Evolutionary conservation across 2,797 vertebrate genomes (phyloP), one percentile per base, ranked within the genome.

Genomic region (Sus cebifrons): DNA sequence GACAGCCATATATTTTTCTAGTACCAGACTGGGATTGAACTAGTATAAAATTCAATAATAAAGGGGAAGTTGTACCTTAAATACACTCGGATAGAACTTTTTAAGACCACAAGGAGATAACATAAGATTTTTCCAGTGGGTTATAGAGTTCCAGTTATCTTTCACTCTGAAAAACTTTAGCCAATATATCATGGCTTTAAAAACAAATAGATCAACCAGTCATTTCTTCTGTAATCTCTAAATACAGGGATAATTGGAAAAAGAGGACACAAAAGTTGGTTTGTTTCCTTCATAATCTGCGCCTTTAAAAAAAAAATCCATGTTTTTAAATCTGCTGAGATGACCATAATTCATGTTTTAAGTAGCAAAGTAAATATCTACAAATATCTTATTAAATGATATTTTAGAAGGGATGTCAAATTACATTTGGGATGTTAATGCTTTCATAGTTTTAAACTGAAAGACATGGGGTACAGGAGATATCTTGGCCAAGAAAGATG

Each of bases 151-250:
- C 54, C 52, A 92, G 8, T 62, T 89, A 83, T 84, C 54, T n/a
- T 74, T 74, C 17, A 29, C 40, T 84, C 74, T 89, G 58, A 84
- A 96, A 94, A 70, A 29, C 21, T 25, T 74, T 77, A 84, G 92
- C 68, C 44, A 70, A 32, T 25, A 23, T 13, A 36, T 7, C 25
- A 27, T 44, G 44, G 44, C 32, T 32, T 54, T 27, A 9, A 70
- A 71, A 84, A n/a, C 62, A 40, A 73, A n/a, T 16, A 86, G 20
- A 73, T 60, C n/a, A 92, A 60, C 62, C 29, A 86, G 27, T 78
- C n/a, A 9, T 83, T 89, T 95, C 68, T 29, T 93, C 40, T 49
- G 58, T 40, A 64, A 79, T 36, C 49, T 86, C 54, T 79, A 71
- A 86, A 65, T 7, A 27, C 44, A 49, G 60, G 32, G 32, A 32